Conservation (phyloP, 2,888 invertebrate species). For the Argyresthia albistria region DNA sequence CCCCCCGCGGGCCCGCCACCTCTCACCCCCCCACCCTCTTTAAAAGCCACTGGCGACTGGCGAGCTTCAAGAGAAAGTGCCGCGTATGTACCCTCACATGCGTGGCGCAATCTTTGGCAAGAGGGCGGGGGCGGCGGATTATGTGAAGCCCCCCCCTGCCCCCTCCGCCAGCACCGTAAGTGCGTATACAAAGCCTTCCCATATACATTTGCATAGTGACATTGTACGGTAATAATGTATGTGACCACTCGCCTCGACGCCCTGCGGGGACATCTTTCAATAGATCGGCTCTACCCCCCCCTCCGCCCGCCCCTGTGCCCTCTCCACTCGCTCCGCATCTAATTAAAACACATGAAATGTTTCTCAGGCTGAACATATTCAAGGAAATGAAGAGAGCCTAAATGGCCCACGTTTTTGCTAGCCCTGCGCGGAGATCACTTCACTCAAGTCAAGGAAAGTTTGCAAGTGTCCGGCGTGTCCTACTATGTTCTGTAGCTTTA, state of each 20-base stretch:
- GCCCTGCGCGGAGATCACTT: no score
- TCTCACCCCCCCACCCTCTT: constrained; percentile 57
- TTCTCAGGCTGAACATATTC: no score
- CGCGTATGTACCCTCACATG: constrained; percentile 69
- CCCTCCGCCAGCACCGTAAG: constrained; percentile 66
- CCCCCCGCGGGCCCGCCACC: constrained; percentile 34
- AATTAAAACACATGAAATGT: constrained; percentile 23
- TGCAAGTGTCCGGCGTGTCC: background rate
- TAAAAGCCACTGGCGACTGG: constrained; percentile 74
- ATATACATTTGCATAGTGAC: constrained; percentile 73
- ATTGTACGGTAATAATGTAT: constrained; percentile 71
- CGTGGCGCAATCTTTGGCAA: constrained; percentile 64
- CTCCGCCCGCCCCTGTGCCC: constrained; percentile 13
- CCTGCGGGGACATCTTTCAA: constrained; percentile 57
- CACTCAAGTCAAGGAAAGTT: background rate
- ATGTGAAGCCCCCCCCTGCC: constrained; percentile 53
- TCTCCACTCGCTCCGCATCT: constrained; percentile 18
- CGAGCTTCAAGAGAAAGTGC: constrained; percentile 75
- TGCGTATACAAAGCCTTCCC: constrained; percentile 67
- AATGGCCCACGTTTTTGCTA: no score
- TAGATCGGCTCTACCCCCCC: constrained; percentile 38
- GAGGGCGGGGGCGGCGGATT: constrained; percentile 53
- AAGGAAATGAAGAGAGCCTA: no score
- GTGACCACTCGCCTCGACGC: constrained; percentile 60
- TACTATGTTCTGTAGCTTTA: no score